Evolutionary conservation across 2,113 vertebrate genomes (phyloP), one percentile per base, ranked within the genome.

Genomic region (Anthoscopus minutus): DNA sequence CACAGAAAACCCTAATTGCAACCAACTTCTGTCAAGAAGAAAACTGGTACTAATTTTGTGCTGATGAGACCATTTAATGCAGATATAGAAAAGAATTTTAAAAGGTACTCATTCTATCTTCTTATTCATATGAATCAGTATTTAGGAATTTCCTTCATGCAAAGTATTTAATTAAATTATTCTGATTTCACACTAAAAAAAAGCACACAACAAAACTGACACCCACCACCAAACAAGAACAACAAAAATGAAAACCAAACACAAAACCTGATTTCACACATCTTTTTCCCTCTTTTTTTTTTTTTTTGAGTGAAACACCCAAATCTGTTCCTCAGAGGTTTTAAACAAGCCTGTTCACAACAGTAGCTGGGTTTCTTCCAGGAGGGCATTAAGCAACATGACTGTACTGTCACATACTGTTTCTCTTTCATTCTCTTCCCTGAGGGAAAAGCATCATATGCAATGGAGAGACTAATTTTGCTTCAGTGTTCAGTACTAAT

Each of bases 361-460:
- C 28, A 85, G 72, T 86, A 70, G 5, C 87, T 86, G 73, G 23
- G 56, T 79, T 71, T 62, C 67, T 94, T 90, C 86, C 90, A 81
- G 62, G 15, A 42, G 8, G 51, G 30, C 72, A 56, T 78, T 93
- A 81, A 91, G 73, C 40, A 87, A 79, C 87, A 71, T 44, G 44
- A 64, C 31, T 57, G 12, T 35, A 54, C 62, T 83, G 82, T 70
- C 80, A 90, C 35, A 62, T 77, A 73, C 15, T 78, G 23, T 70
- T 96, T 93, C 72, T 54, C 50, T 93, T 96, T 93, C 80, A 66
- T 86, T 40, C 35, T 83, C 27, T 83, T 88, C 80, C 86, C 77
- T 0, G 1, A 30, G 64, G 92, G 62, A 18, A 84, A 84, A 86
- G 44, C 21, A 86, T 35, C 62, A 58, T 58, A 51, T 62, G 42